These are phyloP conservation scores for Dendrolimus pini DNA, from an alignment of 2,888 invertebrate species.

Conservation along the genomic window DNA sequence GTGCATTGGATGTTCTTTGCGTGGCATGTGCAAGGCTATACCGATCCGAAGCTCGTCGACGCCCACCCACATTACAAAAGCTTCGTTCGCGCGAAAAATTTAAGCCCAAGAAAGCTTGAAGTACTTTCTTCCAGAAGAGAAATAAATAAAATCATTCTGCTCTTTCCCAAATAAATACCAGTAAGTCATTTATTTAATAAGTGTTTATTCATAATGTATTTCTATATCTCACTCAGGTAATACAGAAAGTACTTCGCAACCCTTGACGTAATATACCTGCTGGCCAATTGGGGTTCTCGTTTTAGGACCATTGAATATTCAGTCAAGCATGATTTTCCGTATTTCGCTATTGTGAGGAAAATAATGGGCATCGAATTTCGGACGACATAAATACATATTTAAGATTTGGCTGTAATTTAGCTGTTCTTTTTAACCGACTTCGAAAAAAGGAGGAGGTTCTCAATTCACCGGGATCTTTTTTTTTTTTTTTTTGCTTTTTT, in stretches of 20 bases:
- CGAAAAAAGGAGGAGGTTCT: too few species aligned
- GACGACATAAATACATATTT: not conserved
- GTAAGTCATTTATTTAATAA: too few species aligned
- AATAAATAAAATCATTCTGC: too few species aligned
- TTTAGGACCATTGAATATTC: slow-evolving; percentile 25
- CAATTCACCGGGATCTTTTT: too few species aligned
- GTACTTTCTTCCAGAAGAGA: too few species aligned
- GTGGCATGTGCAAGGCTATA: slow-evolving; percentile 43
- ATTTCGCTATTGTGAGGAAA: slow-evolving; percentile 22
- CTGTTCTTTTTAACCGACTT: too few species aligned
- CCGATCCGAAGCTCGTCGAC: slow-evolving; percentile 30
- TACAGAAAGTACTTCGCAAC: slow-evolving; percentile 7
- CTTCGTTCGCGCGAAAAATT: slow-evolving; percentile 53
- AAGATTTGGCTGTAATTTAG: too few species aligned
- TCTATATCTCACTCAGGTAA: not conserved
- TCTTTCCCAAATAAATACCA: too few species aligned
- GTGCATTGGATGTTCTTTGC: slow-evolving; percentile 71
- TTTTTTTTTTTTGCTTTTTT: too few species aligned
- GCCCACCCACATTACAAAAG: slow-evolving; percentile 52
- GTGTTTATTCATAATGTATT: not conserved
- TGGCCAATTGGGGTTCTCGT: slow-evolving; percentile 17
- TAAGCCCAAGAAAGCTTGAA: slow-evolving; percentile 24
- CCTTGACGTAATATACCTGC: slow-evolving; percentile 3
- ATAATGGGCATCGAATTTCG: slow-evolving; percentile 16
- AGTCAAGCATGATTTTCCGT: slow-evolving; percentile 16